A percentile compares a stretch with the other conserved stretches of the same genome.
phyloP scores from a whole-genome alignment of 2,797 vertebrate genomes.

The Otolemur crassicaudatus region DNA sequence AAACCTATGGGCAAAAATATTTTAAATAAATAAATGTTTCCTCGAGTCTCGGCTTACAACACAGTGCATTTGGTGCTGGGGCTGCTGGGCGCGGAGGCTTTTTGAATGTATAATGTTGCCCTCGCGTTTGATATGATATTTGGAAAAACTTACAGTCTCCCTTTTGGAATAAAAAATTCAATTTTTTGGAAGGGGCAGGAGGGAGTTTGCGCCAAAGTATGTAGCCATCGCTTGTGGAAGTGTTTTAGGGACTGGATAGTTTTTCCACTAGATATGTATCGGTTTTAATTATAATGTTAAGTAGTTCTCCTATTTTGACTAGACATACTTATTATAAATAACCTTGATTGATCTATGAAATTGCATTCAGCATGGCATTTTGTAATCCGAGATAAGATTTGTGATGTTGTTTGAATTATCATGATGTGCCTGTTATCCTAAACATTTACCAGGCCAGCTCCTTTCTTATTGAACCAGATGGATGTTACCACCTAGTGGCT shows the following conservation, averaged over 20 bases:
- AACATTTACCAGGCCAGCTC: not conserved
- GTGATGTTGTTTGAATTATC: conserved; percentile 66
- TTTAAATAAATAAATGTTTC: conserved; percentile 84
- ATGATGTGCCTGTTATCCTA: conserved; percentile 19
- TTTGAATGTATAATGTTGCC: conserved; percentile 59
- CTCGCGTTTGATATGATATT: conserved; percentile 69
- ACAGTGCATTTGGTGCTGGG: conserved; percentile 50
- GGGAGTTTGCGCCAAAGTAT: conserved; percentile 70
- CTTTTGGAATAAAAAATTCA: conserved; percentile 64
- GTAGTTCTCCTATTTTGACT: conserved; percentile 73
- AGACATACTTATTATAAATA: conserved; percentile 77
- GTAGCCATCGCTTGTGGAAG: conserved; percentile 71
- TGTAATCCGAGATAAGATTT: conserved; percentile 74
- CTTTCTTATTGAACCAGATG: not conserved
- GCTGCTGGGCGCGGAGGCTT: not conserved
- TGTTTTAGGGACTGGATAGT: conserved; percentile 50
- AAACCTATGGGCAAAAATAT: conserved; percentile 71
- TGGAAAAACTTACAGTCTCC: conserved; percentile 55
- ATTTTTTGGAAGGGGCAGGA: conserved; percentile 37
- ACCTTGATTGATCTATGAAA: conserved; percentile 69
- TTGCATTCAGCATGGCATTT: conserved; percentile 51
- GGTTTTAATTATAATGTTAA: conserved; percentile 83
- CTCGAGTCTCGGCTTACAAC: conserved; percentile 77
- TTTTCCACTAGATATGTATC: conserved; percentile 77
- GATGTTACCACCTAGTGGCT: not conserved